These are phyloP conservation scores for Eilema depressum DNA, from an alignment of 2,888 invertebrate genomes.

Conservation along the genomic window DNA sequence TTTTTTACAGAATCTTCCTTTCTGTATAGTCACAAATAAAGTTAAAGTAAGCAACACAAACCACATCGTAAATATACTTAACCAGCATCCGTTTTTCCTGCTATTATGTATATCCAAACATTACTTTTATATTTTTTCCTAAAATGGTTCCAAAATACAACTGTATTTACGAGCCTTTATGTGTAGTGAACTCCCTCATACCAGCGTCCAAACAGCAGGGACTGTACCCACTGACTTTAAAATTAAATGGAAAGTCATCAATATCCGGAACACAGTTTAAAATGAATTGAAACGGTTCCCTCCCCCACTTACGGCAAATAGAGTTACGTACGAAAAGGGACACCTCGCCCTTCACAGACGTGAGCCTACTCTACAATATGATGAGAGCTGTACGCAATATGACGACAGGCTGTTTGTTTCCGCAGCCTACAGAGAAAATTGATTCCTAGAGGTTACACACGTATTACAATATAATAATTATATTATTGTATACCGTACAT, in stretches of 20 bases:
- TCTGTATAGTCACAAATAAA: neutral
- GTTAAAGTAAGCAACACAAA: neutral
- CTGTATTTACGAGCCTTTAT: neutral
- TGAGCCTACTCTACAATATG: conserved; percentile 38
- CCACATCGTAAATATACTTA: neutral
- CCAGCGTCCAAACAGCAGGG: conserved; percentile 8
- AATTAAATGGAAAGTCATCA: conserved; percentile 40
- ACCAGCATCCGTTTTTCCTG: neutral
- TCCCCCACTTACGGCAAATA: conserved; percentile 49
- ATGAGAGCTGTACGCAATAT: conserved; percentile 23
- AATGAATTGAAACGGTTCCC: conserved; percentile 46
- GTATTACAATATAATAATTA: neutral
- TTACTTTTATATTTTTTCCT: neutral
- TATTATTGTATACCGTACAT: neutral
- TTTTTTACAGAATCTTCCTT: neutral
- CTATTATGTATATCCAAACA: neutral
- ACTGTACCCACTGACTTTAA: conserved; percentile 13
- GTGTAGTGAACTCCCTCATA: conserved; percentile 2
- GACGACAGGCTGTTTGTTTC: conserved; percentile 31
- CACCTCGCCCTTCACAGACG: conserved; percentile 40
- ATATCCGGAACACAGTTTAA: conserved; percentile 50
- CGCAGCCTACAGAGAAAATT: conserved; percentile 42
- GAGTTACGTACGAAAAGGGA: conserved; percentile 52
- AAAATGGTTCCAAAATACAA: neutral
- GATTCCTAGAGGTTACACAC: conserved; percentile 29